phyloP scores from a whole-genome alignment of 2,797 vertebrate genomes.

The Lagocephalus sceleratus region DNA sequence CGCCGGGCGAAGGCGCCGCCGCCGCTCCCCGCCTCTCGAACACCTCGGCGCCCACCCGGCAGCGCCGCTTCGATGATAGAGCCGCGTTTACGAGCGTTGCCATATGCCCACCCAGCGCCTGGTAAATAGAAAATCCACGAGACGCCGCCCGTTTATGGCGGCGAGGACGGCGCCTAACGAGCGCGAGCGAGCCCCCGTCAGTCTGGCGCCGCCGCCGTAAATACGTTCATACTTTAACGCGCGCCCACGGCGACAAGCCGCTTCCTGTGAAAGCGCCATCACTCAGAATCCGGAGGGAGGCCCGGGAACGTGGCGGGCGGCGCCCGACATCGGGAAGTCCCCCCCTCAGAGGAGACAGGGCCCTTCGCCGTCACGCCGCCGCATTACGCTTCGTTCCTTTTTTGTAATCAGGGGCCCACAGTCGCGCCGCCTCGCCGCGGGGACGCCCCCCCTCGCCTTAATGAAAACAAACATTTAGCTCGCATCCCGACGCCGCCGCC shows the following conservation, averaged over 20 bases:
- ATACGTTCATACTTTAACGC: constrained; percentile 68
- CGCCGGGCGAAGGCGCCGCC: no score
- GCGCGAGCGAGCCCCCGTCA: constrained; percentile 46
- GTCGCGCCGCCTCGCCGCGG: constrained; percentile 48
- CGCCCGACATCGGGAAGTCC: no score
- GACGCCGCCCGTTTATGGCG: constrained; percentile 65
- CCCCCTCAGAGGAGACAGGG: no score
- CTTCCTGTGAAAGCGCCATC: constrained; percentile 54
- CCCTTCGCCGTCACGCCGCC: no score
- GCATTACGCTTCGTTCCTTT: constrained; percentile 14
- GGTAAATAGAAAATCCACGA: constrained; percentile 70
- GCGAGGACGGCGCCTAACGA: constrained; percentile 60
- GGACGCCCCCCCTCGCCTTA: constrained; percentile 56
- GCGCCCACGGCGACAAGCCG: constrained; percentile 54
- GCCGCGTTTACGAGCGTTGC: constrained; percentile 63
- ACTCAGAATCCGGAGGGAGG: no score
- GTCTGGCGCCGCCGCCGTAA: constrained; percentile 46
- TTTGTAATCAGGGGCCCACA: constrained; percentile 55
- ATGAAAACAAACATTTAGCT: constrained; percentile 69
- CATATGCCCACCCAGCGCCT: constrained; percentile 67
- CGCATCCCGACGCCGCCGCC: constrained; percentile 38
- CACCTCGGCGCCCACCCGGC: constrained; percentile 3
- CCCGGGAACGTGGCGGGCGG: no score
- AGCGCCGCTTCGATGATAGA: constrained; percentile 59
- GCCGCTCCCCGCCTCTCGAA: no score